A percentile compares a stretch with the other conserved stretches of the same genome.
phyloP scores from a whole-genome alignment of 2,888 invertebrate species.

The Hermaeophaga mercurialis region DNA sequence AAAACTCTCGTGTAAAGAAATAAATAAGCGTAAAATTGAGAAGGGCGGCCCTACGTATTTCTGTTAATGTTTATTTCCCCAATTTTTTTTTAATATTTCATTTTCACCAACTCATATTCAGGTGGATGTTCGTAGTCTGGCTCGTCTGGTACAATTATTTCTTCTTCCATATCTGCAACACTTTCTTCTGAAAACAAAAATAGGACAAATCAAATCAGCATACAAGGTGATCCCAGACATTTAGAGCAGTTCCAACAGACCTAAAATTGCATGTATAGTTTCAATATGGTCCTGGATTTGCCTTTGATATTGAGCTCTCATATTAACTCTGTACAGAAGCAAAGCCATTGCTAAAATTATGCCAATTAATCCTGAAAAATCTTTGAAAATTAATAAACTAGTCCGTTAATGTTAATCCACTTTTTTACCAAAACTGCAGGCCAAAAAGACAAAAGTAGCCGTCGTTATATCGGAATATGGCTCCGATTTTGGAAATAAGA shows the following conservation, averaged over 20 bases:
- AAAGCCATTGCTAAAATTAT: slow-evolving; percentile 68
- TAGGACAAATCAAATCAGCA: no score
- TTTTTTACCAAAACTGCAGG: slow-evolving; percentile 66
- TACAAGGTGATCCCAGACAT: background rate
- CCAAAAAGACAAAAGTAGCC: slow-evolving; percentile 68
- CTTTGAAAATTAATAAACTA: no score
- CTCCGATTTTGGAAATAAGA: slow-evolving; percentile 72
- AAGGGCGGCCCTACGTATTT: slow-evolving; percentile 16
- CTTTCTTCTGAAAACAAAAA: slow-evolving; percentile 47
- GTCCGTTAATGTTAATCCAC: no score
- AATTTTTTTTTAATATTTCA: slow-evolving; percentile 25
- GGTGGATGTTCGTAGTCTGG: slow-evolving; percentile 74
- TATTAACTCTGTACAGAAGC: slow-evolving; percentile 67
- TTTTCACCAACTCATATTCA: slow-evolving; percentile 66
- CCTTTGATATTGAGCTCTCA: slow-evolving; percentile 65
- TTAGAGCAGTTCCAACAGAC: no score
- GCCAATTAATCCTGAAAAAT: slow-evolving; percentile 61
- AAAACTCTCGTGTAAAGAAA: background rate
- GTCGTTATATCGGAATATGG: slow-evolving; percentile 69
- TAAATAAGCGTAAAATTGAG: no score
- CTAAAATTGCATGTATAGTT: slow-evolving; percentile 71
- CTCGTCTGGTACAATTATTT: slow-evolving; percentile 64
- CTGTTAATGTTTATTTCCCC: slow-evolving; percentile 7
- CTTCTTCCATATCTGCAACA: slow-evolving; percentile 53
- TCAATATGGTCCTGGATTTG: slow-evolving; percentile 70